A percentile compares a stretch with the other conserved stretches of the same genome.
These are phyloP conservation scores for Eurytoma adleriae DNA, from an alignment of 2,888 invertebrate species.

Conservation along the genomic window DNA sequence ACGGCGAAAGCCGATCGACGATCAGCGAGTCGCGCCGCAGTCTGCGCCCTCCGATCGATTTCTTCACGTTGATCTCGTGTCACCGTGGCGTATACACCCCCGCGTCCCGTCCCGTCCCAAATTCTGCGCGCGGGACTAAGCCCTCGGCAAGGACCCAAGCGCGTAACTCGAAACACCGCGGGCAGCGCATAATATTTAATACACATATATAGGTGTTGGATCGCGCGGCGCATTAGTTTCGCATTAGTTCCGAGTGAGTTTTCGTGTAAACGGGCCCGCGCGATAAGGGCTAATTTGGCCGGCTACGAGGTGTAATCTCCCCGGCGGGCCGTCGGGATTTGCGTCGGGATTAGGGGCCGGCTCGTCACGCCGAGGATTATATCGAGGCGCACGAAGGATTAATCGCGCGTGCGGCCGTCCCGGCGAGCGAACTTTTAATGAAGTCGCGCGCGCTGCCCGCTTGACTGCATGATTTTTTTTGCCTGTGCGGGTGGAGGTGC, in stretches of 20 bases:
- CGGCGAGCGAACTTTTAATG: conserved; percentile 66
- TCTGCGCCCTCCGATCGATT: conserved; percentile 16
- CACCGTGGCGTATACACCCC: neutral
- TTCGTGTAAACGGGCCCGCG: conserved; percentile 67
- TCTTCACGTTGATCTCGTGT: conserved; percentile 20
- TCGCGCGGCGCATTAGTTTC: conserved; percentile 65
- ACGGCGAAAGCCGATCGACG: no score
- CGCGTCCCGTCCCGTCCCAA: no score
- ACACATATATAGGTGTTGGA: neutral
- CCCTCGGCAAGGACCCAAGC: no score
- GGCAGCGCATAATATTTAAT: neutral
- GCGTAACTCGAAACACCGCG: conserved; percentile 21
- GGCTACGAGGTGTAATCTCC: conserved; percentile 72
- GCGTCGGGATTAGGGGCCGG: conserved; percentile 59
- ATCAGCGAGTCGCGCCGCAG: no score
- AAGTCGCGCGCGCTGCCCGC: conserved; percentile 60
- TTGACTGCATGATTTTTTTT: neutral
- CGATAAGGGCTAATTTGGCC: conserved; percentile 73
- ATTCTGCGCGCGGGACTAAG: no score
- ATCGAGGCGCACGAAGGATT: conserved; percentile 72
- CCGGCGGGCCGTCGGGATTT: conserved; percentile 64
- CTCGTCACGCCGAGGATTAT: conserved; percentile 73
- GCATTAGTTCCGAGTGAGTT: conserved; percentile 73
- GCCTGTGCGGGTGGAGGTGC: neutral
- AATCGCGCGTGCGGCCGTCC: conserved; percentile 62